phyloP scores from a whole-genome alignment of 1,140 invertebrate genomes.

The Eumaeus atala region DNA sequence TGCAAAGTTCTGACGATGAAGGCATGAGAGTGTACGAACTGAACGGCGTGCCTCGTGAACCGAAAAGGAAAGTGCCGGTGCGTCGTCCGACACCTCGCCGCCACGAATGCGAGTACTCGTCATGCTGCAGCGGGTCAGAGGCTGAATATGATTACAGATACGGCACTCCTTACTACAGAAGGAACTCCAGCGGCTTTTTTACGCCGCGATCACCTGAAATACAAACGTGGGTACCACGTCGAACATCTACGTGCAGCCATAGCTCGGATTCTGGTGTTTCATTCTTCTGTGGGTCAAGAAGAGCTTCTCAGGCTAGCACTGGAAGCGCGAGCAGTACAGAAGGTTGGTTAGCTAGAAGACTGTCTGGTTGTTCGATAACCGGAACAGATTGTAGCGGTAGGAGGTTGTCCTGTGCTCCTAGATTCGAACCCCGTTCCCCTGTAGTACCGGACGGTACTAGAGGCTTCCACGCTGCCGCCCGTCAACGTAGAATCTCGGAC shows the following conservation, averaged over 20 bases:
- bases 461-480: slow-evolving; percentile 79
- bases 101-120: slow-evolving; percentile 74
- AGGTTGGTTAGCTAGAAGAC: slow-evolving; percentile 71
- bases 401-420: slow-evolving; percentile 64
- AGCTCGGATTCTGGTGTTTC: slow-evolving; percentile 71
- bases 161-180: slow-evolving; percentile 70
- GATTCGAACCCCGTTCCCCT: slow-evolving; percentile 80
- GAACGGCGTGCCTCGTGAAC: slow-evolving; percentile 75
- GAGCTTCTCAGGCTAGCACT: slow-evolving; percentile 74
- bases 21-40: slow-evolving; percentile 75
- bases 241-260: slow-evolving; percentile 75
- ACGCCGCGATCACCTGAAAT: slow-evolving; percentile 73
- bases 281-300: slow-evolving; percentile 75
- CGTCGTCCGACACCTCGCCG: slow-evolving; percentile 61
- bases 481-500: slow-evolving; percentile 72
- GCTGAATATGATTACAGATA: slow-evolving; percentile 77
- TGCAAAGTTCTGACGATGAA: slow-evolving; percentile 67
- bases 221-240: slow-evolving; percentile 78
- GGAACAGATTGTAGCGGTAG: slow-evolving; percentile 73
- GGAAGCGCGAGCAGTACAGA: slow-evolving; percentile 75
- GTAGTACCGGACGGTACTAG: slow-evolving; percentile 88
- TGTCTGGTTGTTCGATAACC: slow-evolving; percentile 74
- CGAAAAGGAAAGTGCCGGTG: slow-evolving; percentile 72
- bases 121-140: slow-evolving; percentile 81
- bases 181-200: slow-evolving; percentile 77